phyloP scores from a whole-genome alignment of 2,888 invertebrate species.

The Odontothrips loti region DNA sequence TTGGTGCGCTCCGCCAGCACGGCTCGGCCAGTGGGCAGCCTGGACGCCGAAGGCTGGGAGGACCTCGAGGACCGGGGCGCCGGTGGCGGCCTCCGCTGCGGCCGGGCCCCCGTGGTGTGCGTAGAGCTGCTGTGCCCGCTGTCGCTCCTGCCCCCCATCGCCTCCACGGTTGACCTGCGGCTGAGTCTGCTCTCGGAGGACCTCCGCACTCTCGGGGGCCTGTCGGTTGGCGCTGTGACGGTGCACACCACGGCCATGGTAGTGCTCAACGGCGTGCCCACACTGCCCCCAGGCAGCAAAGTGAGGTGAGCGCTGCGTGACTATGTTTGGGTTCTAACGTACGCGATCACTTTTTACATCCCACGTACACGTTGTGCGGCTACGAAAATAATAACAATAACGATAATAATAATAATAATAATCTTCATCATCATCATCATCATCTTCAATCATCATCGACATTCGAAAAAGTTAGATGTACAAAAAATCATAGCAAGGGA shows the following conservation, averaged over 20 bases:
- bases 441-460: too few relatives aligned
- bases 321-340: too few relatives aligned
- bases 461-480: too few relatives aligned
- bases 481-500: too few relatives aligned
- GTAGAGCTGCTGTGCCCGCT: not conserved
- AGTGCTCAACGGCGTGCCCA: not conserved
- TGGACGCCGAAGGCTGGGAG: not conserved
- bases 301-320: not conserved
- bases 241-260: not conserved
- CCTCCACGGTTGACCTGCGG: not conserved
- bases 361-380: too few relatives aligned
- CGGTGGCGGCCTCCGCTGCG: slow-evolving; percentile 8
- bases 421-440: too few relatives aligned
- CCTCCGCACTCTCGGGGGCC: not conserved
- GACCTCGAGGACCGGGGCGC: not conserved
- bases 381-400: too few relatives aligned
- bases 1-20: not conserved
- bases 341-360: too few relatives aligned
- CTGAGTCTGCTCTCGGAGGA: not conserved
- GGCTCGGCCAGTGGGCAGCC: not conserved
- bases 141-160: not conserved
- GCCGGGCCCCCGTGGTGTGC: not conserved
- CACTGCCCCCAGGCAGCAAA: not conserved
- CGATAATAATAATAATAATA: too few relatives aligned
- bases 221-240: not conserved